phyloP scores from a whole-genome alignment of 2,113 vertebrate genomes.

The Acanthochromis polyacanthus region DNA sequence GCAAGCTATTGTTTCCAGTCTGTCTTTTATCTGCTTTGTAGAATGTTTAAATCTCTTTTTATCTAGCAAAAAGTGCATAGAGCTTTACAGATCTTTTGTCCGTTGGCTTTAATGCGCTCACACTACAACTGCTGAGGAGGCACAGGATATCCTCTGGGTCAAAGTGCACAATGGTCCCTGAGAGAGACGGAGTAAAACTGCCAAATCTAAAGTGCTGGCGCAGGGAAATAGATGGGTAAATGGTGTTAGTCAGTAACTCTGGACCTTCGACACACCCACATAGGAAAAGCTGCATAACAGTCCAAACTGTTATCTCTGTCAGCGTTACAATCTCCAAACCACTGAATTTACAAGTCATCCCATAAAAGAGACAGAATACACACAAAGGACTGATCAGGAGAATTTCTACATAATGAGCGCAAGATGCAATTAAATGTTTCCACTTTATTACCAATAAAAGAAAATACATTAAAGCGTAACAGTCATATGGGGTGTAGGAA shows the following conservation, averaged over 20 bases:
- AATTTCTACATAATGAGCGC: conserved; percentile 2
- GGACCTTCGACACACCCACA: conserved; percentile 61
- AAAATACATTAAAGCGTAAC: conserved; percentile 7
- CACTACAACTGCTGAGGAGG: conserved; percentile 68
- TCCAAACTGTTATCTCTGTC: conserved; percentile 41
- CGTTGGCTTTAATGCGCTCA: conserved; percentile 13
- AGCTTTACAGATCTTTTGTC: conserved; percentile 32
- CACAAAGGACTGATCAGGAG: neutral
- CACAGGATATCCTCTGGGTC: conserved; percentile 82
- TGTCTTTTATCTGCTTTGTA: conserved; percentile 17
- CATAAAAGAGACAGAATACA: conserved; percentile 19
- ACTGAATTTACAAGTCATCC: conserved; percentile 9
- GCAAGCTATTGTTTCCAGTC: neutral
- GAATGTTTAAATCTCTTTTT: conserved; percentile 20
- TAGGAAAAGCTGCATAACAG: conserved; percentile 51
- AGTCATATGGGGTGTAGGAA: neutral
- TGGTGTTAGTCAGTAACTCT: conserved; percentile 75
- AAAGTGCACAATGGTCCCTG: conserved; percentile 75
- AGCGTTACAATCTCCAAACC: conserved; percentile 22
- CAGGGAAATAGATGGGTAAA: conserved; percentile 66
- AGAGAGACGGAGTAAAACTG: conserved; percentile 57
- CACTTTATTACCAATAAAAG: conserved; percentile 51
- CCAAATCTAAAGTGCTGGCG: conserved; percentile 71
- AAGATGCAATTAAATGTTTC: conserved; percentile 2
- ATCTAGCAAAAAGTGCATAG: conserved; percentile 9